Evolutionary conservation across 2,113 vertebrate genomes (phyloP), one percentile per base, ranked within the genome.

Genomic region (Campylomormyrus tamandua): DNA sequence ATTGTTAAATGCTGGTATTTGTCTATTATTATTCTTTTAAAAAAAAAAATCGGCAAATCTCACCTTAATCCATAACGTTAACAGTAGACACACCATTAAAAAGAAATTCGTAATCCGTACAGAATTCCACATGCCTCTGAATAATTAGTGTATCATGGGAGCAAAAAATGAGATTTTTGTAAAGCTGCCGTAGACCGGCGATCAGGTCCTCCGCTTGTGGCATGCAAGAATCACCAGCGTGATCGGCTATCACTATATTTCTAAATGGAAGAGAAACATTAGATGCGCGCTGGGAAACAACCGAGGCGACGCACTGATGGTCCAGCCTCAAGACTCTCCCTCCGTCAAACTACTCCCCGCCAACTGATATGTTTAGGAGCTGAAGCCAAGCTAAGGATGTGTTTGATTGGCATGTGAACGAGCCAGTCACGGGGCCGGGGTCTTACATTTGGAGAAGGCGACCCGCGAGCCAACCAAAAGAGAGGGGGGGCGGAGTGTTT

Each of bases 51-150:
- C 86, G 83, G 21, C 92, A 89, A 24, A 21, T 74, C 95, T 95
- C 95, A 96, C 96, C 96, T 96, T 91, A 39, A 91, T 91, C 91
- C 93, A 90, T 90, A 95, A 91, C 50, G 93, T 90, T 90, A 95
- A 90, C 89, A 96, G 86, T 9, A 95, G 88, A 90, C 92, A 94
- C 91, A 92, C 92, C 85, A 95, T 88, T 35, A 90, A 91, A 89
- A 93, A 90, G 93, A 92, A 92, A 74, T 90, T 93, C 92, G 80
- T 91, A 91, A 90, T 94, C 92, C 93, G 90, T 80, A 90, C 90
- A 90, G 91, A 93, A 92, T 91, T 95, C 95, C 95, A 94, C 96
- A 96, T 96, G 95, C 94, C 95, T 95, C 92, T 92, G 91, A 92
- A 93, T 77, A 93, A 93, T 89, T 91, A 90, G 90, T 92, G 91